Base-by-base conservation (phyloP, 2,888 invertebrate species). In the Drosophila subsilvestris region DNA sequence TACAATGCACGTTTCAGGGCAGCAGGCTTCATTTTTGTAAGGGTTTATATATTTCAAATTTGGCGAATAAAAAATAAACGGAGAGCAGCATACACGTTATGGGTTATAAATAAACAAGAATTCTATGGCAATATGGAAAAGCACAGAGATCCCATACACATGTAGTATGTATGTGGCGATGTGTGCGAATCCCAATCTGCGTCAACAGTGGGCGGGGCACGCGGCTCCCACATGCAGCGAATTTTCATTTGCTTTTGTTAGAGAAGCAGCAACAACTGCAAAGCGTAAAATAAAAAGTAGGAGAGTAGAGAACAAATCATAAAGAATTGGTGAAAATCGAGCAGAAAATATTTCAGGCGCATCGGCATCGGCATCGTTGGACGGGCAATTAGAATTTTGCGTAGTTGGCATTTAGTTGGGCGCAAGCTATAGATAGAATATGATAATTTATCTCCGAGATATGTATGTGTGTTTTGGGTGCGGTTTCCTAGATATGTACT, bases 141-240 rank as follows among this genome's bases (percentile, higher is more conserved):
- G 51, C 65, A 49, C 56, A 76, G 63, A 78, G 61, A 78, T 75
- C 66, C 49, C 37, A 48, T 58, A 49, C 43, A 55, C 53, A 45
- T 54, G 49, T 61, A 22, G 54, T 48, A 25, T 48, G 54, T 48
- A 25, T 48, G 18, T 44, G 54, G 49, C 29, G 60, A 17, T 53
- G 49, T 22, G 27, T 44, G 56, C 50, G 55, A 74, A 75, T 68
- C 76, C 27, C 62, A 45, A 47, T 47, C 62, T 83, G 82, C 83
- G 83, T 83, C 83, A 84, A 75, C 63, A 58, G 74, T 83, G 71
- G 83, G 83, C 63, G 80, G 74, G 78, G 78, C 83, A 80, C 78
- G 80, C 78, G 75, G 66, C 76, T 29, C 54, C 72, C 76, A 74
- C 83, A 83, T 83, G 83, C 85, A 87, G 53, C 62, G 54, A 22